A percentile compares a stretch with the other conserved stretches of the same genome.
phyloP scores from a whole-genome alignment of 2,888 invertebrate genomes.

The Physocephala rufipes region DNA sequence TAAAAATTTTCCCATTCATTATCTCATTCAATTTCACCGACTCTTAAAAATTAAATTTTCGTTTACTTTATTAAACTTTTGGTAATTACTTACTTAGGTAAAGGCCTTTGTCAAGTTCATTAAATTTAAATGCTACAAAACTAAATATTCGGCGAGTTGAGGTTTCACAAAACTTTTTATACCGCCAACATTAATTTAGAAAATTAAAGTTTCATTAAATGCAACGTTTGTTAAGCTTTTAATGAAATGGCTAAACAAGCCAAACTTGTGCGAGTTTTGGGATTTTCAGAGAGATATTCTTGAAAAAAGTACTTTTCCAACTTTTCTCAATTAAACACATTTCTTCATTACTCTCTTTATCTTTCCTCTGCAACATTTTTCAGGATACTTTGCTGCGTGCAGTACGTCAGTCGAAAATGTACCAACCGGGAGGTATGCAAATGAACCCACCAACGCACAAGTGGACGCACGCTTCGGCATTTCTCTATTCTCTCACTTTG shows the following conservation, averaged over 20 bases:
- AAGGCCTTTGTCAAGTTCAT: neutral
- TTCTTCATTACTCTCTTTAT: constrained; percentile 25
- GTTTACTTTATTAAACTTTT: neutral
- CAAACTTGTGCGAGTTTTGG: neutral
- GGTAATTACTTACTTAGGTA: neutral
- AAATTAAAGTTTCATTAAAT: constrained; percentile 1
- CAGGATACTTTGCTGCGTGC: constrained; percentile 66
- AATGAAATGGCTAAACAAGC: neutral
- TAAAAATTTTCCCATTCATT: neutral
- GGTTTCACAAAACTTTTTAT: neutral
- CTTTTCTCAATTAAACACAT: neutral
- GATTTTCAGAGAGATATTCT: neutral
- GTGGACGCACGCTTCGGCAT: constrained; percentile 93
- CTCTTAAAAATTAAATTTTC: neutral
- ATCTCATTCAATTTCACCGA: neutral
- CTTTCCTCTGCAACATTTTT: no score
- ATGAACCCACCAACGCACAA: constrained; percentile 70
- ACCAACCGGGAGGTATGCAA: constrained; percentile 66
- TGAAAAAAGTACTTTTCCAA: neutral
- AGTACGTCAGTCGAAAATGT: constrained; percentile 63
- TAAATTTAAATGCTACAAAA: neutral
- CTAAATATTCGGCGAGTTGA: neutral
- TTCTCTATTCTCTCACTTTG: constrained; percentile 90
- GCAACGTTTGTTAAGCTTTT: neutral
- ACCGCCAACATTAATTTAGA: neutral